phyloP scores from a whole-genome alignment of 2,113 vertebrate genomes.

The Myotis lucifugus region DNA sequence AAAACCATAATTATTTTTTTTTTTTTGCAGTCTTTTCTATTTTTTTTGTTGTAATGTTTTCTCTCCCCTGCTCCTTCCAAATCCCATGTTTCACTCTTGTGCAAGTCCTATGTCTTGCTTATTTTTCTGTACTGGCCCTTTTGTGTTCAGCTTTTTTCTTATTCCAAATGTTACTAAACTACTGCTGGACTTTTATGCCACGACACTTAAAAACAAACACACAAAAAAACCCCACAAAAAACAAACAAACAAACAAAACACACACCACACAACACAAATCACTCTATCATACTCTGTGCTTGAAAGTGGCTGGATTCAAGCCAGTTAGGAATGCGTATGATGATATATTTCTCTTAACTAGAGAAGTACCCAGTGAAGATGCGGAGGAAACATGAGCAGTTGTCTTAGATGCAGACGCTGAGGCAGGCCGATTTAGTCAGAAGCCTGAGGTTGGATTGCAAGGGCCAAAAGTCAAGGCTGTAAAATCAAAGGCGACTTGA shows the following conservation, averaged over 20 bases:
- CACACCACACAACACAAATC: too few relatives aligned
- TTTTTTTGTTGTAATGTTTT: slow-evolving; percentile 34
- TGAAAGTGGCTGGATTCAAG: slow-evolving; percentile 47
- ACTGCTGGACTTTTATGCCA: background rate
- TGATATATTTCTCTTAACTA: slow-evolving; percentile 29
- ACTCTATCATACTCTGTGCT: slow-evolving; percentile 26
- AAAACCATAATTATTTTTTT: background rate
- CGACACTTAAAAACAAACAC: too few relatives aligned
- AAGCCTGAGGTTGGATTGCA: background rate
- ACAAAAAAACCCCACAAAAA: too few relatives aligned
- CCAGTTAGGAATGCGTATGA: slow-evolving; percentile 32
- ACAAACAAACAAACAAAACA: too few relatives aligned
- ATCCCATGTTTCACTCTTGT: background rate
- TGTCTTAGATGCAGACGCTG: background rate
- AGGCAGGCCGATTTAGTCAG: background rate
- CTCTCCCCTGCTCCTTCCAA: background rate
- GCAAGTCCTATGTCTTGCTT: slow-evolving; percentile 1
- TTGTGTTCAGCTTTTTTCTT: slow-evolving; percentile 31
- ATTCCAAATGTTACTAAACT: slow-evolving; percentile 43
- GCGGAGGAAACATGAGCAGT: background rate
- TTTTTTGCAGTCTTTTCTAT: background rate
- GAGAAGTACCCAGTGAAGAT: slow-evolving; percentile 4
- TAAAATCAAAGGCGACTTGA: background rate
- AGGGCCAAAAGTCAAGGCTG: background rate
- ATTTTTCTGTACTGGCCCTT: slow-evolving; percentile 41